phyloP scores from a whole-genome alignment of 2,113 vertebrate species.

The Falco punctatus region DNA sequence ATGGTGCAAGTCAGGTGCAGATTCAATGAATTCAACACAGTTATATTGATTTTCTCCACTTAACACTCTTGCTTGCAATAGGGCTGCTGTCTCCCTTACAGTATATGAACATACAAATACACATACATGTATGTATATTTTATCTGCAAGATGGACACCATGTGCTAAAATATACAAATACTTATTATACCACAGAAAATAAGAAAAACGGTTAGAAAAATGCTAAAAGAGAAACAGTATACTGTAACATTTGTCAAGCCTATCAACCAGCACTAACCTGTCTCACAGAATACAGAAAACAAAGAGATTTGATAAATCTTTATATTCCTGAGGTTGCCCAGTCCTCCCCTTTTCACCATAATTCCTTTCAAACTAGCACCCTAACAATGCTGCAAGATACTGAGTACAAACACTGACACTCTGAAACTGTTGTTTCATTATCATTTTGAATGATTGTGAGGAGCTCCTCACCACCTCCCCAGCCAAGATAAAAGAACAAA shows the following conservation, averaged over 20 bases:
- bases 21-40: neutral
- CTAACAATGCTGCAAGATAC: neutral
- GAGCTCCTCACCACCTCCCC: neutral
- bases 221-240: neutral
- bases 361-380: neutral
- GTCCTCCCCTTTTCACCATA: neutral
- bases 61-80: neutral
- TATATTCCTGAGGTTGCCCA: neutral
- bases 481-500: slow-evolving; percentile 30
- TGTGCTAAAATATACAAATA: neutral
- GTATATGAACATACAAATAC: neutral
- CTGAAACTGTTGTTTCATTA: neutral
- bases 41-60: neutral
- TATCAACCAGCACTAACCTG: neutral
- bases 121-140: neutral
- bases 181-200: neutral
- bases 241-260: neutral
- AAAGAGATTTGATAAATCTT: neutral
- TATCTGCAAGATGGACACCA: neutral
- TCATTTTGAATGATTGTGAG: neutral
- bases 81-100: neutral
- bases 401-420: neutral
- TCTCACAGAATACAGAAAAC: neutral
- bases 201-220: neutral
- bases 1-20: neutral